These are phyloP conservation scores for Acanthosepion pharaonis DNA, from an alignment of 2,888 invertebrate species.

Conservation along the genomic window DNA sequence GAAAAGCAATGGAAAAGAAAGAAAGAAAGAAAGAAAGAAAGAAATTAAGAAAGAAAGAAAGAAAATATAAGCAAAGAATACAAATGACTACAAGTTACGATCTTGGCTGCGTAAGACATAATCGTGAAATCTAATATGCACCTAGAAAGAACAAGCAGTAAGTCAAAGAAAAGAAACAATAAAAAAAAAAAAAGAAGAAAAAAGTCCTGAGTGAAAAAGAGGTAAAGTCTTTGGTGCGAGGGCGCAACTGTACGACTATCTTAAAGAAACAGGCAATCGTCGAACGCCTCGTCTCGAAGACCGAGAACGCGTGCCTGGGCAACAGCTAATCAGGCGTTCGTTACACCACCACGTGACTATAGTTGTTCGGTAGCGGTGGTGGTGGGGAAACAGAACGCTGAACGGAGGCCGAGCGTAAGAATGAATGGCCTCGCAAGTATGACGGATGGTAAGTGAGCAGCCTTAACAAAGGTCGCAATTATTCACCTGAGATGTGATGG, in stretches of 20 bases:
- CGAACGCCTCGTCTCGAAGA: background rate
- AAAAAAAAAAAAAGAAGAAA: background rate
- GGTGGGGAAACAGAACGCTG: background rate
- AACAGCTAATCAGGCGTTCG: slow-evolving; percentile 8
- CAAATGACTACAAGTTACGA: no score
- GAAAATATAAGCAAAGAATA: no score
- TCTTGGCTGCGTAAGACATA: no score
- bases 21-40: no score
- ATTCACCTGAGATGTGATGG: background rate
- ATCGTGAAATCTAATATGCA: no score
- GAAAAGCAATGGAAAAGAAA: no score
- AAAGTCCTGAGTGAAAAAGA: background rate
- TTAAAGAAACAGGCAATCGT: background rate
- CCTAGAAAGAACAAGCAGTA: no score
- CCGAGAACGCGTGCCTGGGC: background rate
- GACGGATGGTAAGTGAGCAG: slow-evolving; percentile 33
- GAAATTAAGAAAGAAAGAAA: no score
- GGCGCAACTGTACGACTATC: background rate
- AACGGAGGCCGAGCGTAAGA: slow-evolving; percentile 9
- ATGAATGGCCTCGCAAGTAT: background rate
- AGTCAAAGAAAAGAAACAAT: background rate
- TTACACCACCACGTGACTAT: background rate
- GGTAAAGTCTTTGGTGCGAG: background rate
- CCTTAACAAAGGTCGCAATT: slow-evolving; percentile 33
- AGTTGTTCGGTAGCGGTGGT: background rate